phyloP scores from a whole-genome alignment of 2,888 invertebrate species.

The Lithosia quadra region DNA sequence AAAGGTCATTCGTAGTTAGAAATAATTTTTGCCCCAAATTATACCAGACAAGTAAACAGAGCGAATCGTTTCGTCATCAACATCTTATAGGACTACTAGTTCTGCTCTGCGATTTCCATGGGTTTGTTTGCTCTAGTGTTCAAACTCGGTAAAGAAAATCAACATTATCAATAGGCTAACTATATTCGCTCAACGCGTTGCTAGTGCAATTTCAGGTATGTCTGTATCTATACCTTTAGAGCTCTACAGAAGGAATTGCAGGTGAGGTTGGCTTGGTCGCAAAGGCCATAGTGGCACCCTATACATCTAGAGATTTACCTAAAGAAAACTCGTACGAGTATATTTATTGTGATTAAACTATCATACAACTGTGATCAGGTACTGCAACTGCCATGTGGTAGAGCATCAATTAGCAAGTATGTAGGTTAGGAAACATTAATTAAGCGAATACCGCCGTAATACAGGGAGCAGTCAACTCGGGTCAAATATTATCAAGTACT shows the following conservation, averaged over 20 bases:
- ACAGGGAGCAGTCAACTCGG: conserved; percentile 57
- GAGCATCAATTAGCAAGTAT: conserved; percentile 66
- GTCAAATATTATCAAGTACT: conserved; percentile 38
- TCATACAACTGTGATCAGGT: conserved; percentile 32
- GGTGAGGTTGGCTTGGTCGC: too few relatives aligned
- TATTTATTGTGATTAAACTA: neutral
- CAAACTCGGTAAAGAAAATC: neutral
- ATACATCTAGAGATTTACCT: neutral
- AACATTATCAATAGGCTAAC: too few relatives aligned
- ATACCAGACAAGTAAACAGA: neutral
- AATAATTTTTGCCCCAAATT: conserved; percentile 2
- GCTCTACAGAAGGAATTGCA: too few relatives aligned
- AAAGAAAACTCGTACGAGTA: neutral
- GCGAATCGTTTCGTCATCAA: neutral
- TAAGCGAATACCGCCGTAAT: conserved; percentile 54
- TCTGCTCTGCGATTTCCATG: neutral
- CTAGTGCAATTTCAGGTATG: too few relatives aligned
- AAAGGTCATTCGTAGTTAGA: conserved; percentile 7
- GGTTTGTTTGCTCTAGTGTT: neutral
- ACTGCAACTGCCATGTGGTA: conserved; percentile 40
- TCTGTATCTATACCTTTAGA: too few relatives aligned
- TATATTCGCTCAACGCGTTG: too few relatives aligned
- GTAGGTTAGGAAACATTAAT: conserved; percentile 77
- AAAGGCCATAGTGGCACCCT: too few relatives aligned
- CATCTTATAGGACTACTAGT: neutral